Base-by-base conservation (phyloP, 2,113 vertebrate species). In the Oncorhynchus gorbuscha region DNA sequence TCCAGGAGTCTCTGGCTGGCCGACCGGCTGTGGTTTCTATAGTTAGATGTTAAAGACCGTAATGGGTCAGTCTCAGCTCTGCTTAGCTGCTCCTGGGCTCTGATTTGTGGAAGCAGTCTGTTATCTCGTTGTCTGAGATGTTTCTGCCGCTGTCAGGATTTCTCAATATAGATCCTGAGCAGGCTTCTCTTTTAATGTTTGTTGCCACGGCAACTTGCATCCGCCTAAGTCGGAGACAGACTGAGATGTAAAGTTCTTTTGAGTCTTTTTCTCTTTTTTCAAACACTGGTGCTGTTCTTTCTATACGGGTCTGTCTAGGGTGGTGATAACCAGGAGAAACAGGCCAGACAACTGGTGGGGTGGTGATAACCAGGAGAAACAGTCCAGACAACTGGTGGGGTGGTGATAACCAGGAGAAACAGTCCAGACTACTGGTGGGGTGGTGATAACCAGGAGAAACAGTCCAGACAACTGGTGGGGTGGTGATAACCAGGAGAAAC, bases 201-300 rank as follows among this genome's bases (percentile, higher is more conserved):
- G 91, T 93, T 90, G 87, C 91, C 88, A 93, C 91, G 85, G 92
- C 91, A 90, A 94, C 89, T 73, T 73, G 76, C 78, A 26, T 82
- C 86, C 77, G 83, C 73, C 39, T 76, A 82, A 86, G 89, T 86
- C 84, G 30, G 83, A 81, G 69, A 49, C 32, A 62, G 16, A 58
- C 24, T 13, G 73, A 81, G 74, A 89, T 87, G 84, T 84, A 81
- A 90, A 91, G 86, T 90, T 88, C 24, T 71, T 74, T 24, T 45
- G 4, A 24, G 2, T 45, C 39, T 45, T 45, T 12, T 45, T 45
- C 5, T 81, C 79, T 61, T 71, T n/a, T 81, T 79, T 72, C 82
- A 62, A 22, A 12, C 86, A 88, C 69, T 73, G 87, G 89, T 92
- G 88, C 90, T 90, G 77, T 79, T 88, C 32, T 9, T 2, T 13